A percentile compares a stretch with the other conserved stretches of the same genome.
phyloP scores from a whole-genome alignment of 2,888 invertebrate genomes.

The Anthoptus insignis region DNA sequence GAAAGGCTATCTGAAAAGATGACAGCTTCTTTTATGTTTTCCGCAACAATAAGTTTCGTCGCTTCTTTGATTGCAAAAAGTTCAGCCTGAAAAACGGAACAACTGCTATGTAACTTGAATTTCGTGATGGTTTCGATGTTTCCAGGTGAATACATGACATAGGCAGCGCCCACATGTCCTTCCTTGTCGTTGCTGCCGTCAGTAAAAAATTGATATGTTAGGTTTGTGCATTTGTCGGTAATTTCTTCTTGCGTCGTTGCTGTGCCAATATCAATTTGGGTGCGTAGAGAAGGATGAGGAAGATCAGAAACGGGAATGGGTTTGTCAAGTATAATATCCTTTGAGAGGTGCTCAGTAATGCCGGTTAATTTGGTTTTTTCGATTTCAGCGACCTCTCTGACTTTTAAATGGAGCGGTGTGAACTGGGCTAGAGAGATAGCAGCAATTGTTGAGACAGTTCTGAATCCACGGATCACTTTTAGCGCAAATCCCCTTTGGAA shows the following conservation, averaged over 20 bases:
- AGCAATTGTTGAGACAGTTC: not conserved
- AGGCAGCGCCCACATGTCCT: not conserved
- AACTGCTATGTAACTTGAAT: not conserved
- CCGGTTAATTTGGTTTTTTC: not conserved
- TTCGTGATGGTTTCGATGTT: not conserved
- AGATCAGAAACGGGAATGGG: not conserved
- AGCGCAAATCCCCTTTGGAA: conserved; percentile 7
- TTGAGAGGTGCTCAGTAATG: not conserved
- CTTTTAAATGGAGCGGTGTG: not conserved
- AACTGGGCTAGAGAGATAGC: not conserved
- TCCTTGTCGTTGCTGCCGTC: not conserved
- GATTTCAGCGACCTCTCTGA: not conserved
- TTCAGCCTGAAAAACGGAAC: not conserved
- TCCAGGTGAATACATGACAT: not conserved
- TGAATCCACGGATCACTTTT: not conserved
- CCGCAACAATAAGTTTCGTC: not conserved
- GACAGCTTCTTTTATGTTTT: not conserved
- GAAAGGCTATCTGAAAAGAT: not conserved
- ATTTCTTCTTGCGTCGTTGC: not conserved
- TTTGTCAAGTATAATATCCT: not conserved
- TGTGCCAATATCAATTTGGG: not conserved
- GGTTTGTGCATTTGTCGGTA: not conserved
- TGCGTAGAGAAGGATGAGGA: not conserved
- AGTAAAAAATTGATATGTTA: not conserved
- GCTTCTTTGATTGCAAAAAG: not conserved